These are phyloP conservation scores for Scortum barcoo DNA, from an alignment of 2,113 vertebrate genomes.

Conservation along the genomic window DNA sequence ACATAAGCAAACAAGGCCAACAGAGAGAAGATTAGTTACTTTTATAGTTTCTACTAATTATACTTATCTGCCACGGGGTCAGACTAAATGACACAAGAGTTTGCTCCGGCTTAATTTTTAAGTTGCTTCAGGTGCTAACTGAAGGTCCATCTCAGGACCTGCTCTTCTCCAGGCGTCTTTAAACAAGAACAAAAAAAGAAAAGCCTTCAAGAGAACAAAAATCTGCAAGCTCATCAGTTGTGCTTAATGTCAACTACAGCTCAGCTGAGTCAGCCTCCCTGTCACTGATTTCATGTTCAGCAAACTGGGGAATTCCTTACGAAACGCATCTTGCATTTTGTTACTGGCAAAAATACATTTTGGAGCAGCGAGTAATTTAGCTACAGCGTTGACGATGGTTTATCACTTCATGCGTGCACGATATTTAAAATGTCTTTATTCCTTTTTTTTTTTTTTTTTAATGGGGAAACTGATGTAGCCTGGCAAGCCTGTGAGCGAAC, in stretches of 20 bases:
- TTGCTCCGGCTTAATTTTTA: no score
- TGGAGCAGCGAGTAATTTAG: background rate
- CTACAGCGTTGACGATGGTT: background rate
- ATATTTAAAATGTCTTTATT: background rate
- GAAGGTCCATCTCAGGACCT: no score
- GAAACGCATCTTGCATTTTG: background rate
- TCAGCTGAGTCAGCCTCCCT: background rate
- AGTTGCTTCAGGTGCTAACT: no score
- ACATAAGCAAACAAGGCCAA: no score
- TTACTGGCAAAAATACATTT: background rate
- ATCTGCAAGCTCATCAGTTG: slow-evolving; percentile 7
- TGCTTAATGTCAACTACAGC: background rate
- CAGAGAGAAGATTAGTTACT: no score
- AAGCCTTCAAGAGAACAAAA: background rate
- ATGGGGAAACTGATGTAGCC: background rate
- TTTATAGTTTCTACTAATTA: no score
- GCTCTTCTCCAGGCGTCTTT: no score
- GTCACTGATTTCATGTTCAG: background rate
- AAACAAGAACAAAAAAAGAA: no score
- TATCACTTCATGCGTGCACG: background rate
- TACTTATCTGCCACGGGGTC: no score
- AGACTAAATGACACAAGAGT: no score
- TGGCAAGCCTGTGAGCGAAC: slow-evolving; percentile 48
- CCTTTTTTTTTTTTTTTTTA: background rate
- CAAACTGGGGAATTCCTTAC: background rate